phyloP scores from a whole-genome alignment of 2,113 vertebrate species.

The Bujurquina vittata region DNA sequence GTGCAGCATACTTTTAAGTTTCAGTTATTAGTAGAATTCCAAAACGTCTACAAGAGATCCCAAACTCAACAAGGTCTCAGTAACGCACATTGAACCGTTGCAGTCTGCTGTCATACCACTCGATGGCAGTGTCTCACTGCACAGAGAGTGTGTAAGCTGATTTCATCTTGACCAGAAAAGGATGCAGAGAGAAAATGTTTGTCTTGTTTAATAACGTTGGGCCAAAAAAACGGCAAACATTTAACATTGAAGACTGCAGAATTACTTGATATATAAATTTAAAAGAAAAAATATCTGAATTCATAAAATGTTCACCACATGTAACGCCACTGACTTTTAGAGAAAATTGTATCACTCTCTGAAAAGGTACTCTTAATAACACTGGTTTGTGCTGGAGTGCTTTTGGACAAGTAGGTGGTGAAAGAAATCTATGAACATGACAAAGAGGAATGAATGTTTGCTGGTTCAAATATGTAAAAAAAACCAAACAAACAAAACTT shows the following conservation, averaged over 20 bases:
- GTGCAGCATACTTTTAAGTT: no score
- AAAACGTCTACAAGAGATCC: neutral
- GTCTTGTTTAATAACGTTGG: neutral
- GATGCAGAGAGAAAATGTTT: neutral
- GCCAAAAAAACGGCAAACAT: neutral
- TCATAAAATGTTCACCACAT: neutral
- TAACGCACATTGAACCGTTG: no score
- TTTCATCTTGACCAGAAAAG: neutral
- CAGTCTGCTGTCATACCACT: conserved; percentile 1
- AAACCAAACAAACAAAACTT: no score
- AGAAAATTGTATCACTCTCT: neutral
- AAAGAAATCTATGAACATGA: neutral
- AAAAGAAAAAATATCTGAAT: neutral
- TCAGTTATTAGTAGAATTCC: neutral
- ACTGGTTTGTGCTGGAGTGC: neutral
- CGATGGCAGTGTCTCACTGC: conserved; percentile 18
- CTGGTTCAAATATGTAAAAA: neutral
- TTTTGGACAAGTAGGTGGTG: neutral
- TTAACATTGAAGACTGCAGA: neutral
- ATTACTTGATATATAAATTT: no score
- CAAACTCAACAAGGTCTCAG: no score
- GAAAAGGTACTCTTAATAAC: neutral
- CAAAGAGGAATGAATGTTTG: neutral
- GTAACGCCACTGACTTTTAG: neutral
- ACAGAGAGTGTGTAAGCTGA: no score